Conservation (phyloP, 2,797 vertebrate species). For the Spatula clypeata region DNA sequence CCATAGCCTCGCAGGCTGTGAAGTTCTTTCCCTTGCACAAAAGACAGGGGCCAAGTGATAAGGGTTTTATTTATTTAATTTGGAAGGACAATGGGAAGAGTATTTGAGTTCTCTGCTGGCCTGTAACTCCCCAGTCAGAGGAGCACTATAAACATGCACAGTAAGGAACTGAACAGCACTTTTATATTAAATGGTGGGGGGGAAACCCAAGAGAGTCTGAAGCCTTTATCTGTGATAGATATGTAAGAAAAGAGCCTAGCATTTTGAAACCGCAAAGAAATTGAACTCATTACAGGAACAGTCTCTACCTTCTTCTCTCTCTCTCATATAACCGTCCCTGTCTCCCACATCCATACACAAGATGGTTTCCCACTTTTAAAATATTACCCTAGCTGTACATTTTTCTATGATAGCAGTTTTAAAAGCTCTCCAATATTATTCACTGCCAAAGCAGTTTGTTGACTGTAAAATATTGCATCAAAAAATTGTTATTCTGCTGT, state of each 20-base stretch:
- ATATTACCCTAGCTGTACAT: neutral
- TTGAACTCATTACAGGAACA: neutral
- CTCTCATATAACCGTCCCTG: neutral
- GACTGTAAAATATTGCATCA: neutral
- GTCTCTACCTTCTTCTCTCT: neutral
- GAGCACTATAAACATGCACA: neutral
- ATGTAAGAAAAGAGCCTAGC: conserved; percentile 3
- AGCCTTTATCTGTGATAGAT: conserved; percentile 31
- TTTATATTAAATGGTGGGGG: neutral
- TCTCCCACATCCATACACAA: neutral
- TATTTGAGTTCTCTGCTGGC: neutral
- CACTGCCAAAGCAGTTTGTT: neutral
- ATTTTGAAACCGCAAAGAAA: conserved; percentile 45
- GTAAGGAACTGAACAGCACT: conserved; percentile 5
- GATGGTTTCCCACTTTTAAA: neutral
- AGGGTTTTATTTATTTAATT: conserved; percentile 49
- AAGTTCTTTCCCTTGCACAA: neutral
- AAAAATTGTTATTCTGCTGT: neutral
- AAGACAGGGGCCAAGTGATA: neutral
- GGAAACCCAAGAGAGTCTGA: neutral
- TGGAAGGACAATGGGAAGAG: neutral
- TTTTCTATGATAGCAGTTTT: neutral
- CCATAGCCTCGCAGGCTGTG: neutral
- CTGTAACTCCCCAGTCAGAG: neutral
- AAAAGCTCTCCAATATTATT: neutral